Conservation (phyloP, 2,888 invertebrate species). For the Patella caerulea region DNA sequence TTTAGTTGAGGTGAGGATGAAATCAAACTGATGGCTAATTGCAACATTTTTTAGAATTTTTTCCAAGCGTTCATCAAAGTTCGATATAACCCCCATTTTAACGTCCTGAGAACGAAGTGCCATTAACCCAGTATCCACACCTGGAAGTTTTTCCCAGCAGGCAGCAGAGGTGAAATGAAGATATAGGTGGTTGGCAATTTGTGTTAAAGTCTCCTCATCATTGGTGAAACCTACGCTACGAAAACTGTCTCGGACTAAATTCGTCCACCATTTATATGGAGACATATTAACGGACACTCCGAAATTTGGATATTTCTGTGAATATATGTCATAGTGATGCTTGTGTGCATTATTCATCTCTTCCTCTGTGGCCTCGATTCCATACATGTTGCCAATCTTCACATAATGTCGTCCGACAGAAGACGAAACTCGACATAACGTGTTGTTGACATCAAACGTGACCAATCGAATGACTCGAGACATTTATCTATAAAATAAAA, state of each 20-base stretch:
- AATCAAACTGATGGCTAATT: constrained; percentile 82
- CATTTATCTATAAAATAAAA: too few species aligned
- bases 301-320: constrained; percentile 83
- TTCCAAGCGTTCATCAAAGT: constrained; percentile 87
- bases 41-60: constrained; percentile 79
- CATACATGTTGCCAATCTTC: constrained; percentile 80
- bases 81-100: constrained; percentile 85
- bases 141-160: constrained; percentile 80
- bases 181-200: constrained; percentile 67
- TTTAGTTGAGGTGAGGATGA: constrained; percentile 85
- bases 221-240: constrained; percentile 65
- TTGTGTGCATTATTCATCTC: constrained; percentile 78
- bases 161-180: constrained; percentile 79
- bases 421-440: constrained; percentile 81
- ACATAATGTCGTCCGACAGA: constrained; percentile 84
- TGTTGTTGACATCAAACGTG: constrained; percentile 92
- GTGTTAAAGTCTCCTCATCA: constrained; percentile 41
- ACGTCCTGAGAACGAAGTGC: constrained; percentile 45
- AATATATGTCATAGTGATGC: constrained; percentile 78
- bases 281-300: constrained; percentile 81
- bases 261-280: constrained; percentile 85
- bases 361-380: constrained; percentile 75
- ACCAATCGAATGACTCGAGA: too few species aligned
- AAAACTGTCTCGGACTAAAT: constrained; percentile 79
- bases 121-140: constrained; percentile 38